Percentiles rank a stretch among this genome's conserved stretches.
Evolutionary conservation across 2,888 invertebrate genomes (phyloP).

Genomic region (Melieria picta): DNA sequence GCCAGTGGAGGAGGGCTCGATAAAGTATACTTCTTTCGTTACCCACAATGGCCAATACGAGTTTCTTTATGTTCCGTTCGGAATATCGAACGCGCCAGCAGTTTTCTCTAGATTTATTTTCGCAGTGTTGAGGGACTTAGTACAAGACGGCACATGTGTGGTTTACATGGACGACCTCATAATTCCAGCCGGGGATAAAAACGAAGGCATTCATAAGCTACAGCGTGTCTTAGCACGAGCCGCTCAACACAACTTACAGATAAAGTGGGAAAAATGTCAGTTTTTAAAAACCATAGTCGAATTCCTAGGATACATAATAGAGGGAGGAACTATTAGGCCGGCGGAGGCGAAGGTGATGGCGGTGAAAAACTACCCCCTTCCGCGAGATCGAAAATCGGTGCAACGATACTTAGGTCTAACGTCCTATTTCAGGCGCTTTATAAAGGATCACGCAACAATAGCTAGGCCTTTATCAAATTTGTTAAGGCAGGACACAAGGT

Average conservation of each 20-base stretch:
- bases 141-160: conserved; percentile 31
- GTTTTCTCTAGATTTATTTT: conserved; percentile 38
- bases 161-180: conserved; percentile 43
- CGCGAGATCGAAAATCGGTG: conserved; percentile 30
- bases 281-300: conserved; percentile 37
- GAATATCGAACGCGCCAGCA: conserved; percentile 39
- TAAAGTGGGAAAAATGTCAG: conserved; percentile 43
- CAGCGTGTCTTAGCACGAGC: conserved; percentile 29
- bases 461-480: too few relatives aligned
- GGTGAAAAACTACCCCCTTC: conserved; percentile 31
- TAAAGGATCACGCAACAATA: too few relatives aligned
- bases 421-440: too few relatives aligned
- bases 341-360: conserved; percentile 30
- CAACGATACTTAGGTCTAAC: not conserved
- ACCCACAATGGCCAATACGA: conserved; percentile 40
- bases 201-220: conserved; percentile 36
- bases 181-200: conserved; percentile 38
- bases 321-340: conserved; percentile 33
- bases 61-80: conserved; percentile 40
- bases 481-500: too few relatives aligned
- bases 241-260: conserved; percentile 30
- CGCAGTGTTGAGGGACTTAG: conserved; percentile 37
- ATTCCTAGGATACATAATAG: conserved; percentile 36
- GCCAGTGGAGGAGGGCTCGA: conserved; percentile 30
- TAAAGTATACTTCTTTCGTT: conserved; percentile 40